Evolutionary conservation across 1,140 invertebrate genomes (phyloP).

Genomic region (Bombus fervidus): DNA sequence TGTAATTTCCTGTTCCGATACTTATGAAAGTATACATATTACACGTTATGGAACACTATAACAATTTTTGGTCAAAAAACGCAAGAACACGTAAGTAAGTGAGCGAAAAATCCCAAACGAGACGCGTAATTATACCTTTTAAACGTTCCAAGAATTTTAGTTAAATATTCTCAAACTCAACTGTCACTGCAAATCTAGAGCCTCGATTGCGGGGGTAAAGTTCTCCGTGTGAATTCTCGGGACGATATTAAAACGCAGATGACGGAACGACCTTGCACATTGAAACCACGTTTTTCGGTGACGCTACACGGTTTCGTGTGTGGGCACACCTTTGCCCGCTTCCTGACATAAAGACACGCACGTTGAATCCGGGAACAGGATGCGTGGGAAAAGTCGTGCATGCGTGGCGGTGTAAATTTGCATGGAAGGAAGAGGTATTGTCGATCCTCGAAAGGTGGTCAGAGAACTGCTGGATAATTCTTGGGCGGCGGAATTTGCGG

Average conservation of each 20-base stretch:
- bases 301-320: slow-evolving; percentile 25
- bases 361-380: slow-evolving; percentile 38
- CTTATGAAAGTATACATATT: no score
- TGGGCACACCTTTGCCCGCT: slow-evolving; percentile 44
- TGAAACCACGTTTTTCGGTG: slow-evolving; percentile 33
- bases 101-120: neutral
- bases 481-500: neutral
- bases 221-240: neutral
- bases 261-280: slow-evolving; percentile 18
- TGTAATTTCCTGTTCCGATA: no score
- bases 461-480: neutral
- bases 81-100: no score
- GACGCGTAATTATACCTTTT: neutral
- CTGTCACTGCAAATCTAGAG: neutral
- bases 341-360: slow-evolving; percentile 54
- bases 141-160: neutral
- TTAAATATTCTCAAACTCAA: neutral
- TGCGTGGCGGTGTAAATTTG: slow-evolving; percentile 37
- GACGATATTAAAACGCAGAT: neutral
- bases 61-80: no score
- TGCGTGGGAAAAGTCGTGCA: slow-evolving; percentile 59
- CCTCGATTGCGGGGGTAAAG: neutral
- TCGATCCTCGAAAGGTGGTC: neutral
- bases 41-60: no score
- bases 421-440: slow-evolving; percentile 16